These are phyloP conservation scores for Xylophagus ater DNA, from an alignment of 2,888 invertebrate genomes.

Conservation along the genomic window DNA sequence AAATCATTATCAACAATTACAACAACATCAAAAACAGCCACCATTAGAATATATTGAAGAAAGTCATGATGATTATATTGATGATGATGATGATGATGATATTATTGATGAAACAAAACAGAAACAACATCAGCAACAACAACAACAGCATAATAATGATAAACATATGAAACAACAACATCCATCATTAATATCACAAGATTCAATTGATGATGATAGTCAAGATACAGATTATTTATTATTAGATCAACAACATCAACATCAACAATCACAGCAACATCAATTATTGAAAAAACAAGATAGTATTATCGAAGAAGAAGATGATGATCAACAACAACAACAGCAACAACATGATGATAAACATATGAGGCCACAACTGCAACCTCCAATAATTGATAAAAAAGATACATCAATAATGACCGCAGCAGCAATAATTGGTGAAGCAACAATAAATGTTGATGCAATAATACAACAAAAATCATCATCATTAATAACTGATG, in stretches of 20 bases:
- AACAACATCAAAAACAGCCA: conserved; percentile 19
- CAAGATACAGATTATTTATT: conserved; percentile 13
- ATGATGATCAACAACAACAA: conserved; percentile 13
- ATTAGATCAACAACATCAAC: conserved; percentile 24
- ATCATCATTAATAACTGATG: conserved; percentile 22
- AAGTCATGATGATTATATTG: conserved; percentile 28
- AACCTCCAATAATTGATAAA: conserved; percentile 4
- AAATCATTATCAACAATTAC: conserved; percentile 9
- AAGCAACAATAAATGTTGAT: neutral
- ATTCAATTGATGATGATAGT: conserved; percentile 27
- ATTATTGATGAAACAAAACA: conserved; percentile 17
- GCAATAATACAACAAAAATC: neutral
- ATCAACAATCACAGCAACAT: conserved; percentile 22
- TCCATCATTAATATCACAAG: conserved; percentile 32
- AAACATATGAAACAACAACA: conserved; percentile 16
- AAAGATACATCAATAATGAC: conserved; percentile 9
- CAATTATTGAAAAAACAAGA: conserved; percentile 19
- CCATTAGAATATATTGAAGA: conserved; percentile 28
- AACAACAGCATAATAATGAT: conserved; percentile 13
- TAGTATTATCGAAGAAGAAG: conserved; percentile 19
- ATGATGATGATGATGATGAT: conserved; percentile 35
- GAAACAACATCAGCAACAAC: conserved; percentile 24
- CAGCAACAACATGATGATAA: conserved; percentile 16
- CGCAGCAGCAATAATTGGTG: conserved; percentile 5
- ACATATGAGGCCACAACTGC: conserved; percentile 8